Evolutionary conservation across 2,888 invertebrate species (phyloP).

Genomic region (Acholoe squamosa): DNA sequence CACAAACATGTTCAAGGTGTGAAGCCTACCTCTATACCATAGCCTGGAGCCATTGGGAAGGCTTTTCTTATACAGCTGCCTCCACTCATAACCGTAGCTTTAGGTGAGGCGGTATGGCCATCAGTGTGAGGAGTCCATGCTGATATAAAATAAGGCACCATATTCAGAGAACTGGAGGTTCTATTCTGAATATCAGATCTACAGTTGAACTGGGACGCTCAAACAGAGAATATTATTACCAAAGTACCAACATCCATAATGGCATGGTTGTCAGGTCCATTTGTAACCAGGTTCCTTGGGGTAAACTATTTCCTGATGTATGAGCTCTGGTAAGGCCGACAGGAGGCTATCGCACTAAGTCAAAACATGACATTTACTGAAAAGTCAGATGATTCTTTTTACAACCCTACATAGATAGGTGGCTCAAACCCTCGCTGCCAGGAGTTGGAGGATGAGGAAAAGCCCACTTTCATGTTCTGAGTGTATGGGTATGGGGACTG

Average conservation of each 20-base stretch:
- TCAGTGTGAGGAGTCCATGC: too few relatives aligned
- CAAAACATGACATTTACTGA: constrained; percentile 7
- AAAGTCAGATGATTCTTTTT: not conserved
- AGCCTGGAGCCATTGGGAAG: not conserved
- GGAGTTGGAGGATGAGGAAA: not conserved
- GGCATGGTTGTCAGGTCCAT: too few relatives aligned
- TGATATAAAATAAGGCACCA: too few relatives aligned
- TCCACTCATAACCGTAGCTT: too few relatives aligned
- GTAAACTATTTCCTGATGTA: not conserved
- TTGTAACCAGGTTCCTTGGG: too few relatives aligned
- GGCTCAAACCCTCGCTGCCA: not conserved
- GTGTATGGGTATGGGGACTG: not conserved
- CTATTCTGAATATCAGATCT: too few relatives aligned
- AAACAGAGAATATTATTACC: too few relatives aligned
- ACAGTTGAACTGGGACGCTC: too few relatives aligned
- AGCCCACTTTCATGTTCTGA: not conserved
- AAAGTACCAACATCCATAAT: too few relatives aligned
- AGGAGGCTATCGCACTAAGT: not conserved
- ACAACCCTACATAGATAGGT: not conserved
- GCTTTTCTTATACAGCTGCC: too few relatives aligned
- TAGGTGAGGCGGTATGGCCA: too few relatives aligned
- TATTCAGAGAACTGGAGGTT: too few relatives aligned
- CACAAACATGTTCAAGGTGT: not conserved
- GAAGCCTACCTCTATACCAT: not conserved
- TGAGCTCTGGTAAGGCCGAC: not conserved